Percentiles rank a stretch among this genome's conserved stretches.
These are phyloP conservation scores for western clawed frog (Xenopus tropicalis) DNA, from an alignment of 2,113 vertebrate genomes.

Conservation along the genomic window UCB_Xtro_10.0 CM004449.2:82040501-82041000, in stretches of 20 bases:
- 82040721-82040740: background rate
- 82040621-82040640: background rate
- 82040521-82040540: background rate
- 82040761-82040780: no score
- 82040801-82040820: background rate
- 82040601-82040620: background rate
- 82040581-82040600: background rate
- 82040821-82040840: no score
- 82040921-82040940: background rate
- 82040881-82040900: background rate
- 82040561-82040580: background rate
- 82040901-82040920: background rate
- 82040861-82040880: background rate
- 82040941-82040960: background rate
- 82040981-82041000: conserved; percentile 15
- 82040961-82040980: conserved; percentile 1
- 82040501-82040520: background rate
- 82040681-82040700: no score
- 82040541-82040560: background rate
- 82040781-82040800: background rate
- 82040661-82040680: background rate
- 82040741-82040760: background rate
- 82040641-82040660: background rate
- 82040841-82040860: background rate
- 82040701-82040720: background rate